phyloP scores from a whole-genome alignment of 2,797 vertebrate genomes.

The Takifugu ocellatus region DNA sequence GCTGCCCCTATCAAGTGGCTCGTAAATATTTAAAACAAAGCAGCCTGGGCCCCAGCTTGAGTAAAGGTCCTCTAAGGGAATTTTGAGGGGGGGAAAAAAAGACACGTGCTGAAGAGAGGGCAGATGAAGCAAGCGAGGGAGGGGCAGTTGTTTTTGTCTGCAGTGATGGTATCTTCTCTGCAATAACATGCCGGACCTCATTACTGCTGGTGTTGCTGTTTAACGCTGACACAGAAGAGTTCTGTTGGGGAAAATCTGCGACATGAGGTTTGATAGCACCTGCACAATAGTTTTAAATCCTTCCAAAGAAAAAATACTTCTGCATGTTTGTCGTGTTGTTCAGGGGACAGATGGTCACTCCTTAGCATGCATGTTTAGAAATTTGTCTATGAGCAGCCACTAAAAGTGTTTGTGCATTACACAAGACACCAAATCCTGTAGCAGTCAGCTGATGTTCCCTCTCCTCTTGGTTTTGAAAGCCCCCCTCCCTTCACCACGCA shows the following conservation, averaged over 20 bases:
- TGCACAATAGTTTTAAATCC: neutral
- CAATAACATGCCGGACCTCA: slow-evolving; percentile 31
- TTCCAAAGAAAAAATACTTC: no score
- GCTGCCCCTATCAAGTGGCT: slow-evolving; percentile 72
- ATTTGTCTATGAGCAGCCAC: no score
- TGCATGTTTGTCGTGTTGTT: neutral
- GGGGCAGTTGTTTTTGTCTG: slow-evolving; percentile 40
- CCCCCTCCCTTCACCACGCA: slow-evolving; percentile 26
- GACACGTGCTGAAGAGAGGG: slow-evolving; percentile 48
- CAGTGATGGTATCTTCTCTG: slow-evolving; percentile 13
- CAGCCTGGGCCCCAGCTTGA: slow-evolving; percentile 48
- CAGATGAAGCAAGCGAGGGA: slow-evolving; percentile 13
- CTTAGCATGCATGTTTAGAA: no score
- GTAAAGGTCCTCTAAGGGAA: slow-evolving; percentile 68
- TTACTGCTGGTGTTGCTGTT: slow-evolving; percentile 35
- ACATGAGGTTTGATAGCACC: slow-evolving; percentile 27
- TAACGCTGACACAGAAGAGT: slow-evolving; percentile 27
- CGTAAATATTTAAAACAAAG: slow-evolving; percentile 78
- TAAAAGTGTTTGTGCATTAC: slow-evolving; percentile 1
- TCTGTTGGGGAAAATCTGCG: slow-evolving; percentile 17
- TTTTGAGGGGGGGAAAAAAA: slow-evolving; percentile 52
- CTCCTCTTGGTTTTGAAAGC: slow-evolving; percentile 40
- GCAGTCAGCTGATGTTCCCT: slow-evolving; percentile 5
- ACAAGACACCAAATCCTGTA: slow-evolving; percentile 1
- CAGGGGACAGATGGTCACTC: no score